Evolutionary conservation across 1,140 invertebrate genomes (phyloP).

Genomic region (Parapsyche elsis): DNA sequence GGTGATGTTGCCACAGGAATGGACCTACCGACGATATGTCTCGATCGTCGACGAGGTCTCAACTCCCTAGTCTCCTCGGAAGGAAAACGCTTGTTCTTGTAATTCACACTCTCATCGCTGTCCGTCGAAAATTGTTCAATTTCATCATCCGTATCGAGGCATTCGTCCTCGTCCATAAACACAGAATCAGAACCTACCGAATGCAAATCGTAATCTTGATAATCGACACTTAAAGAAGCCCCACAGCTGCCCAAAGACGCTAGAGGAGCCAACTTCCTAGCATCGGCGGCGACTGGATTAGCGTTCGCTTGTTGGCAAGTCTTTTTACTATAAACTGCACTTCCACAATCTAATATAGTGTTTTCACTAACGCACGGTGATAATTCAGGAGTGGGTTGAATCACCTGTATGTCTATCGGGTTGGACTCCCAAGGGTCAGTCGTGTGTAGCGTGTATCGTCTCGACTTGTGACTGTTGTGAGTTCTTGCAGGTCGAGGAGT

Average conservation of each 20-base stretch:
- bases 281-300: slow-evolving; percentile 56
- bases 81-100: slow-evolving; percentile 43
- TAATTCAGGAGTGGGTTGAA: slow-evolving; percentile 80
- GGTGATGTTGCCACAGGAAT: slow-evolving; percentile 51
- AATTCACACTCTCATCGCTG: slow-evolving; percentile 70
- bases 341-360: slow-evolving; percentile 63
- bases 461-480: slow-evolving; percentile 60
- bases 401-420: slow-evolving; percentile 80
- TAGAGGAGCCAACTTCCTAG: slow-evolving; percentile 73
- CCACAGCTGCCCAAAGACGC: slow-evolving; percentile 82
- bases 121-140: slow-evolving; percentile 84
- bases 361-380: slow-evolving; percentile 83
- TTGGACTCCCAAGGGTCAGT: slow-evolving; percentile 71
- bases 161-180: slow-evolving; percentile 74
- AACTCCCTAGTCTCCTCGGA: slow-evolving; percentile 48
- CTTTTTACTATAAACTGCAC: slow-evolving; percentile 44
- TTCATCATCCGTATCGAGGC: slow-evolving; percentile 79
- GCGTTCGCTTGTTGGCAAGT: slow-evolving; percentile 51
- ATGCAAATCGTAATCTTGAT: slow-evolving; percentile 71
- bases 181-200: slow-evolving; percentile 81
- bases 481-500: slow-evolving; percentile 58
- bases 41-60: slow-evolving; percentile 50
- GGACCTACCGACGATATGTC: slow-evolving; percentile 53
- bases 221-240: slow-evolving; percentile 74
- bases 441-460: slow-evolving; percentile 66